phyloP scores from a whole-genome alignment of 2,797 vertebrate species.

The Sebastes kiyomatsui region DNA sequence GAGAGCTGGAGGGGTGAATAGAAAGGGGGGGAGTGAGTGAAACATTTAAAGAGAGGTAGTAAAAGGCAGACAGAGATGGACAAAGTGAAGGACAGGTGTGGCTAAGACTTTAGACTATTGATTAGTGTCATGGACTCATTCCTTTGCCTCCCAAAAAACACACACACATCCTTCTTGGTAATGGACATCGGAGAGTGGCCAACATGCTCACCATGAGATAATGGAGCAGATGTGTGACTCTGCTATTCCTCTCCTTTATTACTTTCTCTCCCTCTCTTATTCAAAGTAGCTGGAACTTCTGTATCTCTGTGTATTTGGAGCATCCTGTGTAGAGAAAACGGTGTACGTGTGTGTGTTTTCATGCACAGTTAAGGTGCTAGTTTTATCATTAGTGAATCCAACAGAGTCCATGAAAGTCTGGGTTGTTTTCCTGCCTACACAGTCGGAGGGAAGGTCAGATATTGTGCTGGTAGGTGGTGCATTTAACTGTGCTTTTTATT shows the following conservation, averaged over 20 bases:
- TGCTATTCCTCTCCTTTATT: slow-evolving; percentile 1
- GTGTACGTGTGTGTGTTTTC: not conserved
- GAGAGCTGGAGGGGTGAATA: not conserved
- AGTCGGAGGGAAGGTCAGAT: not conserved
- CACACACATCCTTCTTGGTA: slow-evolving; percentile 16
- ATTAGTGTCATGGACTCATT: slow-evolving; percentile 13
- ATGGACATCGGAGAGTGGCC: slow-evolving; percentile 2
- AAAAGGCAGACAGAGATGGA: not conserved
- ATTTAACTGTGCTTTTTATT: slow-evolving; percentile 16
- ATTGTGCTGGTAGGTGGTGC: not conserved
- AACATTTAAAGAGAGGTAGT: not conserved
- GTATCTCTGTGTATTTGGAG: not conserved
- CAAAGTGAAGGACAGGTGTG: slow-evolving; percentile 12
- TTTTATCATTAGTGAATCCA: not conserved
- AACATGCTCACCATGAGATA: slow-evolving; percentile 30
- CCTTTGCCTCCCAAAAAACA: slow-evolving; percentile 1
- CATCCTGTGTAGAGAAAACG: not conserved
- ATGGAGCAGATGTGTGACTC: slow-evolving; percentile 29
- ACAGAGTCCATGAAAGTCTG: not conserved
- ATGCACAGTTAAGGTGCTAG: not conserved
- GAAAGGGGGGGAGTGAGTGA: not conserved
- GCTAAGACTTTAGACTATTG: slow-evolving; percentile 13
- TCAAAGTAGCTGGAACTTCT: not conserved
- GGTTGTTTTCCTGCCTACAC: not conserved
- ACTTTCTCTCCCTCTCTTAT: not conserved